Evolutionary conservation across 1,140 invertebrate species (phyloP).

Genomic region (Xylocopa sonorina): DNA sequence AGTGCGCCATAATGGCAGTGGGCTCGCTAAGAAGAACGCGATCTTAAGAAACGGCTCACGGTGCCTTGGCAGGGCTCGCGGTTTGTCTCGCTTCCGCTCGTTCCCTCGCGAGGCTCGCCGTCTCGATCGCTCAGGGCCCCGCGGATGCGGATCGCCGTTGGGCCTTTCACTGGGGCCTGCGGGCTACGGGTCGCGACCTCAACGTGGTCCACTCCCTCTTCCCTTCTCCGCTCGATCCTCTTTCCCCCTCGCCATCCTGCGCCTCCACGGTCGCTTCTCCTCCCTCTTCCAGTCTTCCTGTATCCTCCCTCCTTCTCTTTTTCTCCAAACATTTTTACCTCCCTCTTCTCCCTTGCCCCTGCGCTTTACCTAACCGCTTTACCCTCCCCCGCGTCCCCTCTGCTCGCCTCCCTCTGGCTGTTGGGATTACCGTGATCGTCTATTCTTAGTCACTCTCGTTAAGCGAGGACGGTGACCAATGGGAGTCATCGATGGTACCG

Average conservation of each 20-base stretch:
- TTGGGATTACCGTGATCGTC: constrained; percentile 10
- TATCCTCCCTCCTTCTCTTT: constrained; percentile 44
- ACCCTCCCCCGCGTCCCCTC: constrained; percentile 24
- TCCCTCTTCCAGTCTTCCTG: constrained; percentile 41
- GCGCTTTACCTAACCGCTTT: constrained; percentile 61
- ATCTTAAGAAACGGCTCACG: constrained; percentile 74
- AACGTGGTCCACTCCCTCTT: constrained; percentile 71
- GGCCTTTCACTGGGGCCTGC: constrained; percentile 75
- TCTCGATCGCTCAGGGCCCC: constrained; percentile 61
- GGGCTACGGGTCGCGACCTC: constrained; percentile 77
- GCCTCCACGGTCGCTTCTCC: constrained; percentile 23
- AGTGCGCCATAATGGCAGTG: constrained; percentile 75
- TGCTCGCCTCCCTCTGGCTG: constrained; percentile 70
- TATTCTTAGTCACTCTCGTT: constrained; percentile 52
- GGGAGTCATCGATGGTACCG: not conserved
- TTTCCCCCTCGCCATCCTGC: constrained; percentile 61
- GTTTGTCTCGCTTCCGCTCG: constrained; percentile 56
- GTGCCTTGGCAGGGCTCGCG: constrained; percentile 64
- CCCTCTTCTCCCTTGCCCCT: constrained; percentile 53
- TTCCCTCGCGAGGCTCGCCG: constrained; percentile 42
- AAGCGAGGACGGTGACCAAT: constrained; percentile 19
- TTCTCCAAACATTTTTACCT: constrained; percentile 53
- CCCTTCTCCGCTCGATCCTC: constrained; percentile 63
- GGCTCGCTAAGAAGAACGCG: constrained; percentile 72
- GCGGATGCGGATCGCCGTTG: constrained; percentile 77